Evolutionary conservation across 2,113 vertebrate genomes (phyloP), one percentile per base, ranked within the genome.

Genomic region (Cercocebus atys): DNA sequence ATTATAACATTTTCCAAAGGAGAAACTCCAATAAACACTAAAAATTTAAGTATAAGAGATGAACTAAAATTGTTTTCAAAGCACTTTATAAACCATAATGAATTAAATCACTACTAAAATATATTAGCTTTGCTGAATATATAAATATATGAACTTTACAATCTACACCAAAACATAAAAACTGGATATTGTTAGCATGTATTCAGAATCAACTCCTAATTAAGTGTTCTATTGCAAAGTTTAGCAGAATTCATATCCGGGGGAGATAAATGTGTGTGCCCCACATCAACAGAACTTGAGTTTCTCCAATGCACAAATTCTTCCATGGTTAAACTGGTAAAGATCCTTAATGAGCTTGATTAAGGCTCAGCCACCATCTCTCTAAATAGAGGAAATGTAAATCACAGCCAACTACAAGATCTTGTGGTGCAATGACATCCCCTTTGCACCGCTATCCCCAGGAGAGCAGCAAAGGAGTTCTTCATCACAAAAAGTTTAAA

Each of bases 81-180:
- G 96, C 81, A 95, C 75, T 93, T 96, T 95, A 95, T 76, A 96
- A 86, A 94, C 43, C 84, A 64, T 89, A 86, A 94, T 96, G 85
- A 93, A 97, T 95, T 96, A 86, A 97, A 86, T 97, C 95, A 97
- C 84, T 70, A 80, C 16, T 64, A 94, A 98, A 97, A 93, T 59
- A 94, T 22, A 96, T 97, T 66, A 97, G 91, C 82, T 91, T 64
- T 91, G 88, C 76, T 25, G 55, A 97, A 97, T 95, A 90, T 88
- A 89, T 82, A 95, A 93, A 96, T 50, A 82, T 23, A 96, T 80
- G 91, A 96, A 97, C 70, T 96, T 90, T 73, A 96, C 94, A 92
- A 97, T 8, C 96, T 32, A 93, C 40, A 87, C 8, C 32, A 8
- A 90, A 92, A 95, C 85, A 86, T 81, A 82, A 66, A 92, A 93